Evolutionary conservation across 2,113 vertebrate species (phyloP), one percentile per base, ranked within the genome.

Genomic region (Dascyllus trimaculatus): DNA sequence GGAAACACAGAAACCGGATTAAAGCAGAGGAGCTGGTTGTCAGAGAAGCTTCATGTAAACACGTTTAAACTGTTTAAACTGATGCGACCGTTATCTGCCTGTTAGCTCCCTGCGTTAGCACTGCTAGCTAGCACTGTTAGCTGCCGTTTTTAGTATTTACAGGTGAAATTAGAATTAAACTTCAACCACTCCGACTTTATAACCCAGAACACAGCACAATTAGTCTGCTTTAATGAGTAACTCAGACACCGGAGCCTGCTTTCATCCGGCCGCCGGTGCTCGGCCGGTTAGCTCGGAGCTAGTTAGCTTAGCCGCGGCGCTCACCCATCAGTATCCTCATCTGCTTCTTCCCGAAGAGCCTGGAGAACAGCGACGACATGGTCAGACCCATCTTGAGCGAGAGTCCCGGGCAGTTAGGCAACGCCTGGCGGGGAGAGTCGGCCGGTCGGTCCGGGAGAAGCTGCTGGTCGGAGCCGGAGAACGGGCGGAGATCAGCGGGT

Each of bases 271-370:
- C 21, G 51, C 25, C 68, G 29, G 60, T 60, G 8, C 25, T 63
- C 19, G 18, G 18, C 64, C 60, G 54, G 63, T 59, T 67, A 63
- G 75, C 29, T 14, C 8, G 24, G 35, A 58, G 82, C 78, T 63
- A 26, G 67, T 66, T 78, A 88, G 71, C 74, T 11, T 70, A 71
- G 58, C 80, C 9, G 10, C 53, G 11, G 19, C 14, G 56, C 94
- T 93, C 87, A 95, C 94, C 95, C 96, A 96, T 96, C 79, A 96
- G 91, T 79, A 96, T 96, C 85, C 95, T 87, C 95, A 97, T 98
- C 95, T 97, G 96, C 91, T 97, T 97, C 94, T 97, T 98, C 64
- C 96, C 96, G 72, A 98, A 97, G 72, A 97, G 87, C 90, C 82
- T 93, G 61, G 94, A 92, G 85, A 96, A 95, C 70, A 97, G 65